Evolutionary conservation across 2,113 vertebrate genomes (phyloP), one percentile per base, ranked within the genome.

Genomic region (Poecile atricapillus): DNA sequence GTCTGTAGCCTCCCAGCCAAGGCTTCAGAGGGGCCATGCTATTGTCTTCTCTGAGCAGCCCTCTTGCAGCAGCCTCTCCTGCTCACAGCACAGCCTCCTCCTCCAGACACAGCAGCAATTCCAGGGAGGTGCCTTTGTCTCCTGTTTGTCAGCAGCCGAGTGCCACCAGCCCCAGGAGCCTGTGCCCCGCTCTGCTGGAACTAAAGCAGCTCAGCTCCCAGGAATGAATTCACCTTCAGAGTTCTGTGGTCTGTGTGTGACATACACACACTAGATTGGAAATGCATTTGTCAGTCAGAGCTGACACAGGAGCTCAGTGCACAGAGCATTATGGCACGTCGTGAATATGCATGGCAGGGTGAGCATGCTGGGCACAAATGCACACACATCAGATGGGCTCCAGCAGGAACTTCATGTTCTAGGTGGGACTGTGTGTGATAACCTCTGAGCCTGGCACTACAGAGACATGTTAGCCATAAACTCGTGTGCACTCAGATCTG

Each of bases 221-320:
- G 73, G 79, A 90, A 70, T 0, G 0, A 47, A 14, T 94, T 63
- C 95, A 58, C 91, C 92, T 95, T 86, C 91, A 46, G 73, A 90
- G 92, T 53, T 80, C 86, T 77, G 82, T 62, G 94, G 87, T 95
- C 87, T 83, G 17, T 15, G 88, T 79, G 95, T 85, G 83, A 71
- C 80, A 81, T 7, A 71, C 85, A 83, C 31, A 59, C 52, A 19
- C 81, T 52, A 64, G 96, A 91, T 71, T 56, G 91, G 96, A 91
- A 94, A 95, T 35, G 83, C 95, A 49, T 89, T 65, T 96, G 96
- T 93, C 95, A 95, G 64, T 56, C 96, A 92, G 79, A 83, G 85
- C 95, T 96, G 95, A 64, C 39, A n/a, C n/a, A 6, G 13, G 76
- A 7, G 49, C 93, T 96, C 11, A 12, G 83, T 89, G 93, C 65